These are phyloP conservation scores for Aphelocoma coerulescens DNA, from an alignment of 2,113 vertebrate genomes.

Conservation along the genomic window DNA sequence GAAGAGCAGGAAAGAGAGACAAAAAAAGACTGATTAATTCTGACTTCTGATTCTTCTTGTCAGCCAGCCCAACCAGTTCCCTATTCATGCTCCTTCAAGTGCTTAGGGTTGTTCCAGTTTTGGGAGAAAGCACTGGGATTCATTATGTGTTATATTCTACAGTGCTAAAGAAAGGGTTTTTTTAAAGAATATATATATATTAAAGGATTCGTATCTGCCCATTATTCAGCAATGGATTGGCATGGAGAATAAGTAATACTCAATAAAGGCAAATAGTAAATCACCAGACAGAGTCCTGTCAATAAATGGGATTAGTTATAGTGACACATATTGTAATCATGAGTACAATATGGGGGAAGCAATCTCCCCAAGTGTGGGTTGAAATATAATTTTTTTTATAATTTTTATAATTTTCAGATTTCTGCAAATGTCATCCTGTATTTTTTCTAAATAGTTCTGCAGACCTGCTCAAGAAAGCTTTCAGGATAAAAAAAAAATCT, in stretches of 20 bases:
- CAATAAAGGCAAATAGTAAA: background rate
- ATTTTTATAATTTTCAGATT: background rate
- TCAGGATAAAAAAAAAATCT: background rate
- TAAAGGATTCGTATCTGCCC: background rate
- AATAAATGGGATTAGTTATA: background rate
- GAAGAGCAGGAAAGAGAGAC: background rate
- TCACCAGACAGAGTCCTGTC: background rate
- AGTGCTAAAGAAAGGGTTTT: background rate
- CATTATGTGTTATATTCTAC: background rate
- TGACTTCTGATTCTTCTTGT: background rate
- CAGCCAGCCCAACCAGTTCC: background rate
- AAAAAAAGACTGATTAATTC: background rate
- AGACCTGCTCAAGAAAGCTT: background rate
- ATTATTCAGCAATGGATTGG: background rate
- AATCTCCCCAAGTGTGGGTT: background rate
- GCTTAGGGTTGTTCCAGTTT: background rate
- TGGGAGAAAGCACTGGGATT: background rate
- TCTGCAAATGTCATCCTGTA: background rate
- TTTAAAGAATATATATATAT: background rate
- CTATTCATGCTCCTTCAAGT: background rate
- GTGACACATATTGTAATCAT: background rate
- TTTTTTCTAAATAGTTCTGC: background rate
- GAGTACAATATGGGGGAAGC: background rate
- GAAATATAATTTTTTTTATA: background rate
- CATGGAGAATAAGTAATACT: background rate